These are phyloP conservation scores for Hipposideros armiger DNA, from an alignment of 2,113 vertebrate genomes.

Conservation along the genomic window DNA sequence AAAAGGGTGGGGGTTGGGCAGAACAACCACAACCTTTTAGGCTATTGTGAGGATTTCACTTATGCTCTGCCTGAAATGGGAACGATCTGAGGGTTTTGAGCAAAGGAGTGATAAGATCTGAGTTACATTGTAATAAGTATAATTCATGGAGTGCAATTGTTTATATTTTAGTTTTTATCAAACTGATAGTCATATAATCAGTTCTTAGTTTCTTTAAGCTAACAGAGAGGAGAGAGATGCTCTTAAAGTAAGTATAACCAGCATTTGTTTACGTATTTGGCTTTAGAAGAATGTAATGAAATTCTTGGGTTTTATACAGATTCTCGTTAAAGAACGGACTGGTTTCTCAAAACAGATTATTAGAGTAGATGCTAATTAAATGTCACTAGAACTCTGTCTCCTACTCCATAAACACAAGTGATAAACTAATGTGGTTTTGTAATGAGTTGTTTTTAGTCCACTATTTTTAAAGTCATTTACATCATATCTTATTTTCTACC, in stretches of 20 bases:
- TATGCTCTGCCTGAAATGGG: not conserved
- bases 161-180: conserved; percentile 38
- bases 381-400: not conserved
- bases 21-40: not conserved
- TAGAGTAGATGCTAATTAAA: not conserved
- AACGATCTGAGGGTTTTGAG: not conserved
- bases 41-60: not conserved
- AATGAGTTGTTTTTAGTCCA: not conserved
- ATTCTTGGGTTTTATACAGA: not conserved
- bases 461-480: conserved; percentile 16
- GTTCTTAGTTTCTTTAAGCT: conserved; percentile 49
- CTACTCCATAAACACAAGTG: not conserved
- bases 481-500: not conserved
- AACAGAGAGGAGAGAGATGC: not conserved
- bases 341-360: conserved; percentile 8
- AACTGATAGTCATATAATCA: not conserved
- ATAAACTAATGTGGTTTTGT: conserved; percentile 34
- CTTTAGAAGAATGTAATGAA: conserved; percentile 48
- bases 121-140: not conserved
- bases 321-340: conserved; percentile 37
- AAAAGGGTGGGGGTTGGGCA: not conserved
- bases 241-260: conserved; percentile 28
- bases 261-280: conserved; percentile 30
- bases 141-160: not conserved
- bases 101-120: not conserved